phyloP scores from a whole-genome alignment of 30 jellyfish, hydroid and myxozoan genomes.

The Rhopilema esculentum region DNA sequence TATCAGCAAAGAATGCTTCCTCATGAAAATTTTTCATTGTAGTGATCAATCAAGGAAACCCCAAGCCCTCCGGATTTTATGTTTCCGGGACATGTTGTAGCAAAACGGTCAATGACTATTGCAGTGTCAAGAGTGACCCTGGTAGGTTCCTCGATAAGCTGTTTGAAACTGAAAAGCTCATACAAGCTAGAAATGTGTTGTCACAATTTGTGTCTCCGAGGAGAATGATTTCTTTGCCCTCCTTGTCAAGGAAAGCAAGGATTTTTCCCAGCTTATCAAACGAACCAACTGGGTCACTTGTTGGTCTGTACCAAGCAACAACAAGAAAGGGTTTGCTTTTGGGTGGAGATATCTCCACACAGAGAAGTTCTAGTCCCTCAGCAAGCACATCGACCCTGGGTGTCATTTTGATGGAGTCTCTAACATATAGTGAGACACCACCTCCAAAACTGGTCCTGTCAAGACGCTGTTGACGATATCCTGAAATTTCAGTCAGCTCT shows the following conservation, averaged over 20 bases:
- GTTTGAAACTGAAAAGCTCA: constrained; percentile 38
- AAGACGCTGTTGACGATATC: constrained; percentile 30
- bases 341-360: constrained; percentile 38
- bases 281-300: no score
- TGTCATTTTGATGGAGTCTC: constrained; percentile 4
- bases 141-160: no score
- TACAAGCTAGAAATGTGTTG: constrained; percentile 19
- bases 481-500: no score
- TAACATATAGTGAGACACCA: constrained; percentile 21
- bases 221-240: constrained; percentile 35
- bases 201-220: constrained; percentile 46
- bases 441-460: constrained; percentile 34
- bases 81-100: constrained; percentile 30
- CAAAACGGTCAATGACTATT: constrained; percentile 36
- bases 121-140: no score
- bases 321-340: no score
- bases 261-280: no score
- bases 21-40: constrained; percentile 5
- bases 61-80: constrained; percentile 37
- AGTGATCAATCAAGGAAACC: constrained; percentile 33
- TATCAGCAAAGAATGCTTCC: constrained; percentile 41
- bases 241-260: no score
- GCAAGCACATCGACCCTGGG: neutral
- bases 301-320: no score
- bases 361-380: constrained; percentile 11